Base-by-base conservation (phyloP, 2,113 vertebrate genomes). In the Protomyctophum bolini region DNA sequence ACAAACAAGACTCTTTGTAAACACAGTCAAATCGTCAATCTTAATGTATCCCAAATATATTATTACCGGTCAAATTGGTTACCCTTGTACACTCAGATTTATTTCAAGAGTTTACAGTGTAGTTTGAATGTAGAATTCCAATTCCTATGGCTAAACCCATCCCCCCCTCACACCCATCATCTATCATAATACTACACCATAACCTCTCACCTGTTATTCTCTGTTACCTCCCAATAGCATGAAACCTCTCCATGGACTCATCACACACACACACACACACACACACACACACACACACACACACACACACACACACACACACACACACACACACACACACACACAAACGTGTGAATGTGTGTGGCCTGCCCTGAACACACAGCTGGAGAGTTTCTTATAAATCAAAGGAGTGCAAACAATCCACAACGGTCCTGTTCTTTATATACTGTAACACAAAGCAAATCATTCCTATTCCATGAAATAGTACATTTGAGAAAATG, bases 331-430 rank as follows among this genome's bases (percentile, higher is more conserved):
- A 41, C 33, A 41, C 33, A 41, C 33, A 41, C 33, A 41, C 33
- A 41, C 33, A 41, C 3, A 41, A 62, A 62, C 51, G 12, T 55
- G 58, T 56, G 61, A 29, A n/a, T 63, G 76, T 70, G 70, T 83
- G 67, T 66, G 82, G 71, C 69, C 59, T 66, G 82, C 67, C 69
- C 59, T 50, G 45, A 47, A 47, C n/a, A 62, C 52, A 50, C 65
- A 63, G 41, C 46, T 69, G 75, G 57, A 63, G 55, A 41, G 46
- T 12, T n/a, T 29, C 21, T 46, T 79, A 73, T 82, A 59, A 76
- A 71, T 81, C 56, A 63, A 14, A 45, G 57, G 63, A 67, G 52
- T 56, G 28, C 73, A 81, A 86, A 79, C 70, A 78, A 81, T 75
- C 65, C 28, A 49, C 63, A 46, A 21, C 4, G 51, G 57, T 60